Evolutionary conservation across 1,140 invertebrate species (phyloP), one percentile per base, ranked within the genome.

Genomic region (Ostrea edulis): DNA sequence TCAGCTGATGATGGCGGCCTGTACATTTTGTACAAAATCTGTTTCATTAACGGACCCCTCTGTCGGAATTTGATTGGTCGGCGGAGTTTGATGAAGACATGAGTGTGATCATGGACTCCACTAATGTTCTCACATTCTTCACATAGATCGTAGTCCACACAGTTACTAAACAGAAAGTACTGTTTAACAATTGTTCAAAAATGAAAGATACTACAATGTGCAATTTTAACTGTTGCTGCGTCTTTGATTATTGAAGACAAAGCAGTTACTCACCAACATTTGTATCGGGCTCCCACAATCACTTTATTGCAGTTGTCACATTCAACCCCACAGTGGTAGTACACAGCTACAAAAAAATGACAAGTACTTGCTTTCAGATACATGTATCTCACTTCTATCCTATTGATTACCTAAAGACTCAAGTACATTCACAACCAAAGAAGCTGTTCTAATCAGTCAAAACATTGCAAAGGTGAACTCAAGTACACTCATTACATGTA

Each of bases 81-180:
- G 12, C 92, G 89, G n/a, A 95, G 91, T 90, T 94, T 95, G 22
- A 94, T 62, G 82, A 95, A 94, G 4, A 93, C 92, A 85, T 95
- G 94, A 53, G 91, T 88, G 22, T 89, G 81, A 62, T 94, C 88
- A 83, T 95, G 94, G n/a, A 93, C 84, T 20, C 91, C 91, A 9
- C 91, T 86, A 9, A 92, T 88, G 29, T 84, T 89, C 87, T 94
- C 94, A 91, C 94, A 95, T 9, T 92, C 84, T 86, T 93, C 92
- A 90, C 94, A 95, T n/a, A 95, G 91, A 89, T 95, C 94, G 89
- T 93, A 95, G 85, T 95, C 93, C 2, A 88, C 51, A 91, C 94
- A 95, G 62, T 94, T 93, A 9, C 93, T 94, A 91, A 17, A 87
- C 86, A 85, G 71, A 89, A n/a, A 82, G 20, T 52, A 77, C 77